phyloP scores from a whole-genome alignment of 2,888 invertebrate species.

The Stegana nigrithorax region DNA sequence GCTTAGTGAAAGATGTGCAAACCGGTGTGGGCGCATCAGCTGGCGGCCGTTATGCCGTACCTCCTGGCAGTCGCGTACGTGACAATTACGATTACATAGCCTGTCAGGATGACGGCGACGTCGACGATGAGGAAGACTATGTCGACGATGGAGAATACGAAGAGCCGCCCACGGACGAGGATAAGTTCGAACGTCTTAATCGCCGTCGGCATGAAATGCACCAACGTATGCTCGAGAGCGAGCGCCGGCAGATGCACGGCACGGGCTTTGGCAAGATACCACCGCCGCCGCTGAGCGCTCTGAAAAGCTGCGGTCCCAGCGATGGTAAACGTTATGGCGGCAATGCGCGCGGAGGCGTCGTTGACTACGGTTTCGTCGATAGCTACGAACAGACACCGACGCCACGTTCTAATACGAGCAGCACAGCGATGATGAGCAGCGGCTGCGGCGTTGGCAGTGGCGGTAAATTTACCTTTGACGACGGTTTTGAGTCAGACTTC shows the following conservation, averaged over 20 bases:
- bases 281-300: slow-evolving; percentile 28
- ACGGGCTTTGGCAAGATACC: slow-evolving; percentile 44
- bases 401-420: slow-evolving; percentile 62
- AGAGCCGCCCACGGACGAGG: slow-evolving; percentile 65
- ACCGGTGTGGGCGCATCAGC: not conserved
- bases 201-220: slow-evolving; percentile 67
- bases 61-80: slow-evolving; percentile 36
- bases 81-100: slow-evolving; percentile 67
- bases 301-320: slow-evolving; percentile 21
- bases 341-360: slow-evolving; percentile 41
- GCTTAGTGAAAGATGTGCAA: not conserved
- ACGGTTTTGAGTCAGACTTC: slow-evolving; percentile 69
- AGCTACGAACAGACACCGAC: slow-evolving; percentile 65
- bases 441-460: slow-evolving; percentile 40
- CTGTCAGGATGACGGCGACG: slow-evolving; percentile 60
- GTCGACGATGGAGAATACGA: slow-evolving; percentile 57
- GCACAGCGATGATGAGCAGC: slow-evolving; percentile 48
- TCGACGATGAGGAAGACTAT: slow-evolving; percentile 62
- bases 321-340: slow-evolving; percentile 34
- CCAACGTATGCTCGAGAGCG: slow-evolving; percentile 66
- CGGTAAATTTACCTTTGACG: slow-evolving; percentile 67
- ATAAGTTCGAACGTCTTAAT: slow-evolving; percentile 67
- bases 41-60: slow-evolving; percentile 32
- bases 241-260: slow-evolving; percentile 58
- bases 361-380: slow-evolving; percentile 59